Evolutionary conservation across 2,113 vertebrate species (phyloP), one percentile per base, ranked within the genome.

Genomic region (Callithrix jacchus): DNA sequence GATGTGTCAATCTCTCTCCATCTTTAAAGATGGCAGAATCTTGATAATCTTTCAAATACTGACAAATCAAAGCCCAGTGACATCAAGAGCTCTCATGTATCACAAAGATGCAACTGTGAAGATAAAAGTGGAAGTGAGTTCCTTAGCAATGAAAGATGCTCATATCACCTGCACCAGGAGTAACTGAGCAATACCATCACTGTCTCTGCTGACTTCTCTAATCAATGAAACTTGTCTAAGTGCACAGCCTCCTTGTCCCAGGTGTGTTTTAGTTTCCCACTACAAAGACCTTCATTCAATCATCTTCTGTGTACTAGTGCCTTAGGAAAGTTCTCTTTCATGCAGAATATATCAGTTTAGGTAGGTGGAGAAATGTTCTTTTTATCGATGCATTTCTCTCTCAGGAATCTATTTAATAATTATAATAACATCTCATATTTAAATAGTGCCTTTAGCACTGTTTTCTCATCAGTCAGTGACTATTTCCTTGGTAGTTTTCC

Each of bases 351-450:
- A 81, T 84, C 81, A 18, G 12, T 64, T 71, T 80, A 80, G 47
- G 81, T 66, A 80, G 47, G 74, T 89, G 37, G 37, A 95, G 76
- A 93, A 96, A 96, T 76, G 76, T 61, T 95, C 54, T 76, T 90
- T 95, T 84, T 94, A 88, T 95, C 89, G 89, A 64, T 95, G 25
- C 56, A 85, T 90, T 89, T 71, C 85, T 96, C 71, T 91, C 87
- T 52, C 61, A 58, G 64, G 87, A 95, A 90, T 76, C 40, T 56
- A 82, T 47, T 93, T 95, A 95, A 82, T 94, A 85, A 90, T 82
- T 92, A 93, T 61, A 86, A 94, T 18, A 82, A 61, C 16, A 94
- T 73, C 92, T 93, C 83, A 32, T 95, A 89, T 90, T 91, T 89
- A 94, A 95, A 93, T 21, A 42, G 54, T 4, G 27, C 87, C 80